Percentiles rank a stretch among this genome's conserved stretches.
These are phyloP conservation scores for Melanotaenia duboulayi DNA, from an alignment of 2,113 vertebrate species.

Conservation along the genomic window DNA sequence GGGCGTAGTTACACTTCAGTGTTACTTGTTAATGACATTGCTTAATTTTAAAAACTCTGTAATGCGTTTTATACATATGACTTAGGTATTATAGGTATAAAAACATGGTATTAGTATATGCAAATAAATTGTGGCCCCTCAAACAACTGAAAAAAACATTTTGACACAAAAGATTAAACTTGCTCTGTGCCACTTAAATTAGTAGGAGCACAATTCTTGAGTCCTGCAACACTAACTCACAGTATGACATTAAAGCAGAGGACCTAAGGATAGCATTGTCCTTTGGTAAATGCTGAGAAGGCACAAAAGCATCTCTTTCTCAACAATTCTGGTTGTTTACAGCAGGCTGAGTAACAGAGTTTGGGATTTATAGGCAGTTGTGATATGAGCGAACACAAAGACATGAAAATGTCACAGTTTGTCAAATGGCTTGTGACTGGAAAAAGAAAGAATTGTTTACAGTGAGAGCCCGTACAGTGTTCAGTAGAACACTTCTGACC, in stretches of 20 bases:
- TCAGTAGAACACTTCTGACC: slow-evolving; percentile 7
- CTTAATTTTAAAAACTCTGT: too few relatives aligned
- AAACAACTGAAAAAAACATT: background rate
- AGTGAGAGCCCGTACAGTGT: slow-evolving; percentile 15
- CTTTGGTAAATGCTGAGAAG: slow-evolving; percentile 77
- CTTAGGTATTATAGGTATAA: too few relatives aligned
- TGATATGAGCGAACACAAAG: slow-evolving; percentile 71
- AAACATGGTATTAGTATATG: too few relatives aligned
- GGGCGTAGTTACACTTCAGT: too few relatives aligned
- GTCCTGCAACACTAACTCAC: slow-evolving; percentile 53
- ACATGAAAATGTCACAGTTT: slow-evolving; percentile 77
- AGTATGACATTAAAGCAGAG: slow-evolving; percentile 69
- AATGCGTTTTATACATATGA: too few relatives aligned
- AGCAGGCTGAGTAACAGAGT: slow-evolving; percentile 68
- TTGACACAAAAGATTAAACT: slow-evolving; percentile 3
- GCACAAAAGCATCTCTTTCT: slow-evolving; percentile 54
- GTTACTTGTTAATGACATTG: background rate
- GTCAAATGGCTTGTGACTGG: slow-evolving; percentile 67
- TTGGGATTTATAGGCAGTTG: slow-evolving; percentile 73
- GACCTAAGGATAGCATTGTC: slow-evolving; percentile 69
- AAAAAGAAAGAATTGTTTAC: slow-evolving; percentile 42
- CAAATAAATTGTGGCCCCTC: background rate
- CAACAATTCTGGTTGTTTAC: slow-evolving; percentile 68
- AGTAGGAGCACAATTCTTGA: slow-evolving; percentile 1
- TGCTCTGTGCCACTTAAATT: slow-evolving; percentile 9